Evolutionary conservation across 1,140 invertebrate species (phyloP).

Genomic region (Drosophila rhopaloa): DNA sequence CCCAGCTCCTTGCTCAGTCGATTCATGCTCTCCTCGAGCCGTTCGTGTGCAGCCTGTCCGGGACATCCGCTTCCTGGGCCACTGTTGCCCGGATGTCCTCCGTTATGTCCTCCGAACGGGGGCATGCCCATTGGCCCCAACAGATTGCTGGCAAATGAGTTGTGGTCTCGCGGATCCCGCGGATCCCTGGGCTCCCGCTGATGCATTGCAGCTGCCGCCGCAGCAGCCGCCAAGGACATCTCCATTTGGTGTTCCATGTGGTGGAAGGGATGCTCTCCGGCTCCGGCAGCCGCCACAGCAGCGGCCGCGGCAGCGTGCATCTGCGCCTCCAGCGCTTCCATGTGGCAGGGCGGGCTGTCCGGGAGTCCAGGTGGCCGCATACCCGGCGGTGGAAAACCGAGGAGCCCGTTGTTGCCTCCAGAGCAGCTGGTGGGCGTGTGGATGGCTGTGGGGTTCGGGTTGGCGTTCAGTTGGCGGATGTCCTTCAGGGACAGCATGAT

Average conservation of each 20-base stretch:
- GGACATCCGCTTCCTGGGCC: slow-evolving; percentile 42
- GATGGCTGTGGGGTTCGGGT: slow-evolving; percentile 67
- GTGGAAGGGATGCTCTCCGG: slow-evolving; percentile 78
- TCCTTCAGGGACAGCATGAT: slow-evolving; percentile 83
- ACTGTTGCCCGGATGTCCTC: slow-evolving; percentile 22
- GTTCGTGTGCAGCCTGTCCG: slow-evolving; percentile 85
- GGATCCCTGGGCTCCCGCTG: slow-evolving; percentile 57
- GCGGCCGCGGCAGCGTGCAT: slow-evolving; percentile 81
- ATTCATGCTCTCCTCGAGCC: slow-evolving; percentile 85
- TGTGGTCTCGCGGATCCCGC: slow-evolving; percentile 68
- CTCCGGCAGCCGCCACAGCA: slow-evolving; percentile 64
- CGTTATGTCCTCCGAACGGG: slow-evolving; percentile 70
- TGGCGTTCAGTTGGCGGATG: slow-evolving; percentile 80
- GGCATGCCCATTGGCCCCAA: slow-evolving; percentile 85
- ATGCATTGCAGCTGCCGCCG: slow-evolving; percentile 76
- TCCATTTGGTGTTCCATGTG: slow-evolving; percentile 84
- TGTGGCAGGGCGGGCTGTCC: slow-evolving; percentile 75
- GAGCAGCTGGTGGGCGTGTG: slow-evolving; percentile 61
- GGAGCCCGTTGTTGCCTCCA: slow-evolving; percentile 45
- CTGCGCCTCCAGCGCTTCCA: slow-evolving; percentile 77
- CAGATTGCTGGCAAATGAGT: slow-evolving; percentile 84
- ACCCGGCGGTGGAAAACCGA: slow-evolving; percentile 65
- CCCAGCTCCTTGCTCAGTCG: slow-evolving; percentile 84
- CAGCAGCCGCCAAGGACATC: slow-evolving; percentile 79
- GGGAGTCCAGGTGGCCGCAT: slow-evolving; percentile 62